Conservation (phyloP, 2,113 vertebrate species). For the Festucalex cinctus region DNA sequence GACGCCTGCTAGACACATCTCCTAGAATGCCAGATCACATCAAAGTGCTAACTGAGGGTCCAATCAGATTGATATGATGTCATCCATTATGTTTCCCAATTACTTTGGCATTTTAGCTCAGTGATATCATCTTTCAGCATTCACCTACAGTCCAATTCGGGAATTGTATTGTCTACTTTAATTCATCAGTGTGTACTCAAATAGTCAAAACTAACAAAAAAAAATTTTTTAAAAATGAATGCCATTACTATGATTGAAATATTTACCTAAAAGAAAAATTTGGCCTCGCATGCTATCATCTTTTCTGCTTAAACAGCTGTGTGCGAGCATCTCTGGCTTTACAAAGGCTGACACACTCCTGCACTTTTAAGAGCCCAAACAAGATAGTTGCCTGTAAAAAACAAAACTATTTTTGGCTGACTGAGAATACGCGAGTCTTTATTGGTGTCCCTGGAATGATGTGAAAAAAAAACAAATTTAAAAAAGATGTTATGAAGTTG, state of each 20-base stretch:
- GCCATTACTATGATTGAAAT: not conserved
- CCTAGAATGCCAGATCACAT: too few relatives aligned
- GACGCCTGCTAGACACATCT: too few relatives aligned
- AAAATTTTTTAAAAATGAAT: not conserved
- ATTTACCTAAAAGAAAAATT: not conserved
- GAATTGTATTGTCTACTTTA: not conserved
- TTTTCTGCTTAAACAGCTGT: constrained; percentile 17
- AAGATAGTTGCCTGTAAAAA: constrained; percentile 24
- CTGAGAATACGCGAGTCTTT: constrained; percentile 17
- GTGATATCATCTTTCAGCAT: too few relatives aligned
- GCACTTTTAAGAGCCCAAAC: constrained; percentile 23
- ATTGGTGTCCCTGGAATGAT: constrained; percentile 27
- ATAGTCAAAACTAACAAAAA: too few relatives aligned
- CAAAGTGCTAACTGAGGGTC: too few relatives aligned
- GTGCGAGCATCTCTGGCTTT: constrained; percentile 34
- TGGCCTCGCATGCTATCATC: constrained; percentile 37
- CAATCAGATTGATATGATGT: too few relatives aligned
- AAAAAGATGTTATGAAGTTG: constrained; percentile 12
- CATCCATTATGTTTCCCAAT: too few relatives aligned
- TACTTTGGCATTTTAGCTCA: too few relatives aligned
- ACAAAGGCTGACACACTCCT: constrained; percentile 34
- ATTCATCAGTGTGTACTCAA: too few relatives aligned
- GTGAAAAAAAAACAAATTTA: constrained; percentile 12
- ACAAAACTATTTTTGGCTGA: constrained; percentile 18
- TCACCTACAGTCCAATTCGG: not conserved